Conservation (phyloP, 2,888 invertebrate genomes). For the Phragmatobia fuliginosa region DNA sequence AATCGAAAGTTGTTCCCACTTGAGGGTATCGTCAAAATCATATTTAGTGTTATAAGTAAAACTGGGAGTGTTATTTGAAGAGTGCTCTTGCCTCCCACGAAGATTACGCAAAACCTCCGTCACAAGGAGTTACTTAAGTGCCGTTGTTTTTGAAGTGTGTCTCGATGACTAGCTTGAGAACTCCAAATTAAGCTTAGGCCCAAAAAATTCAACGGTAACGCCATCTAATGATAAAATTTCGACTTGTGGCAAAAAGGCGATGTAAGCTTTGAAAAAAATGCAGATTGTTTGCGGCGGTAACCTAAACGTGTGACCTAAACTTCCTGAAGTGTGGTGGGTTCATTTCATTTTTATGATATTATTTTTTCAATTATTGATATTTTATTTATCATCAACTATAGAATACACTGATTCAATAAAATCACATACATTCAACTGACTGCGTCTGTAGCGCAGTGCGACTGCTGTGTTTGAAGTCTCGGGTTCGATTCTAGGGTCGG, state of each 20-base stretch:
- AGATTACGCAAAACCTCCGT: neutral
- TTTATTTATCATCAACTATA: too few species aligned
- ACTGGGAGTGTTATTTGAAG: neutral
- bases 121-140: slow-evolving; percentile 1
- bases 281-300: neutral
- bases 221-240: neutral
- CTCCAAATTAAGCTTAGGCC: neutral
- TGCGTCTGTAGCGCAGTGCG: too few species aligned
- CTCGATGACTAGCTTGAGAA: neutral
- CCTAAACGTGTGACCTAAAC: too few species aligned
- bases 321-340: too few species aligned
- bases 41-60: neutral
- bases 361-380: too few species aligned
- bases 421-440: too few species aligned
- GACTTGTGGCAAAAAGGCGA: neutral
- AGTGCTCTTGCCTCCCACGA: neutral
- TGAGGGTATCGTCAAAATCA: neutral
- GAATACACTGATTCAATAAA: too few species aligned
- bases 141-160: neutral
- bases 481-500: too few species aligned
- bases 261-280: neutral
- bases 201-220: neutral
- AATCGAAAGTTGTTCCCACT: neutral
- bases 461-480: too few species aligned
- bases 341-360: too few species aligned